Percentiles rank a stretch among this genome's conserved stretches.
phyloP scores from a whole-genome alignment of 2,797 vertebrate species.

The Coranthus polyacanthus region DNA sequence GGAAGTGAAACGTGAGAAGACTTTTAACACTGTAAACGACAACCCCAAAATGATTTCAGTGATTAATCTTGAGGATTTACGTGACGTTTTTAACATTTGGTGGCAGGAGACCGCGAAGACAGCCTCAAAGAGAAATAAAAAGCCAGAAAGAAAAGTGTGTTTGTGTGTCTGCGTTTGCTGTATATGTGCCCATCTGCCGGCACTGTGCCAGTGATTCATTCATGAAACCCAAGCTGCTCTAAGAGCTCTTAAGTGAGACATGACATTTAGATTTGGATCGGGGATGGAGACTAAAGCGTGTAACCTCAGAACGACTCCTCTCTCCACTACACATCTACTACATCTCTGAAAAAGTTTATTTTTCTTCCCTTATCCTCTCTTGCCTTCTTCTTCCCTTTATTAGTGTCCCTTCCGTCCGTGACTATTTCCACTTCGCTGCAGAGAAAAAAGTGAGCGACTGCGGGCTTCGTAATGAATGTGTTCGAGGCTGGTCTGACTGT shows the following conservation, averaged over 20 bases:
- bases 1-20: conserved; percentile 62
- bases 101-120: conserved; percentile 16
- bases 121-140: conserved; percentile 14
- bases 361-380: conserved; percentile 32
- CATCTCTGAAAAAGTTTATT: conserved; percentile 21
- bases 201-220: conserved; percentile 52
- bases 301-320: conserved; percentile 37
- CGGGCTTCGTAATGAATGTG: conserved; percentile 64
- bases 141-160: conserved; percentile 50
- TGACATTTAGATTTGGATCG: conserved; percentile 64
- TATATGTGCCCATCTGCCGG: not conserved
- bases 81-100: not conserved
- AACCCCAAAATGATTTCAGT: not conserved
- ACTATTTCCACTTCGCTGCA: conserved; percentile 39
- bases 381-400: conserved; percentile 35
- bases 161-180: conserved; percentile 43
- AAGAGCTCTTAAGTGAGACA: conserved; percentile 60
- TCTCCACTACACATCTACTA: conserved; percentile 14
- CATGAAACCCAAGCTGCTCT: conserved; percentile 61
- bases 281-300: conserved; percentile 33
- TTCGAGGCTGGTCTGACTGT: conserved; percentile 53
- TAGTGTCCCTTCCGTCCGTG: conserved; percentile 29
- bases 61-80: not conserved
- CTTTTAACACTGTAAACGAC: conserved; percentile 20
- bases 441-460: conserved; percentile 2